phyloP scores from a whole-genome alignment of 2,888 invertebrate species.

The Steinernema carpocapsae region DNA sequence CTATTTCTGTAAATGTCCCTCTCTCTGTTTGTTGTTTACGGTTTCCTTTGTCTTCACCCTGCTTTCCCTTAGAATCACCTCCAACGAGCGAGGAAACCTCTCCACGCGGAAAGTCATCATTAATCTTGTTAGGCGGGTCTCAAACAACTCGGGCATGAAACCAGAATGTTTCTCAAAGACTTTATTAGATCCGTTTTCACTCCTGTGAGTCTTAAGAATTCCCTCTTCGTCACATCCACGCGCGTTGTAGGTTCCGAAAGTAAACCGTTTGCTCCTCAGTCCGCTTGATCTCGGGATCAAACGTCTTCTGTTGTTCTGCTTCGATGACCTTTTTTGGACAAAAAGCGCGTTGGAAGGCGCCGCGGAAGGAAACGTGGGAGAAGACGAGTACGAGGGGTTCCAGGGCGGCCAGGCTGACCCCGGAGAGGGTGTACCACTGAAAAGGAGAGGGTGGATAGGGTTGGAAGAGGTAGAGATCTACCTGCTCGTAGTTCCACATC shows the following conservation, averaged over 20 bases:
- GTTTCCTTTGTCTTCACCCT: no score
- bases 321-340: background rate
- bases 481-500: conserved; percentile 2
- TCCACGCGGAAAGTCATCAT: no score
- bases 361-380: background rate
- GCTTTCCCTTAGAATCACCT: no score
- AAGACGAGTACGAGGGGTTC: background rate
- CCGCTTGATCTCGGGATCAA: background rate
- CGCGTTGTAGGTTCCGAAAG: background rate
- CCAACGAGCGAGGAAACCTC: no score
- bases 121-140: no score
- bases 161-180: background rate
- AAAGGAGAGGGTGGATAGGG: no score
- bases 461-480: no score
- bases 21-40: no score
- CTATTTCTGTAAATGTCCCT: no score
- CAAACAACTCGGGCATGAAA: no score
- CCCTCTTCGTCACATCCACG: background rate
- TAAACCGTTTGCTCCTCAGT: background rate
- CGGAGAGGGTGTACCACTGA: conserved; percentile 12
- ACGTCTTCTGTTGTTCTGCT: background rate
- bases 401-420: background rate
- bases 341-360: background rate
- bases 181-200: no score
- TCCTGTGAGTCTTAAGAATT: background rate